phyloP scores from a whole-genome alignment of 2,888 invertebrate species.

The Drosophila histrio region DNA sequence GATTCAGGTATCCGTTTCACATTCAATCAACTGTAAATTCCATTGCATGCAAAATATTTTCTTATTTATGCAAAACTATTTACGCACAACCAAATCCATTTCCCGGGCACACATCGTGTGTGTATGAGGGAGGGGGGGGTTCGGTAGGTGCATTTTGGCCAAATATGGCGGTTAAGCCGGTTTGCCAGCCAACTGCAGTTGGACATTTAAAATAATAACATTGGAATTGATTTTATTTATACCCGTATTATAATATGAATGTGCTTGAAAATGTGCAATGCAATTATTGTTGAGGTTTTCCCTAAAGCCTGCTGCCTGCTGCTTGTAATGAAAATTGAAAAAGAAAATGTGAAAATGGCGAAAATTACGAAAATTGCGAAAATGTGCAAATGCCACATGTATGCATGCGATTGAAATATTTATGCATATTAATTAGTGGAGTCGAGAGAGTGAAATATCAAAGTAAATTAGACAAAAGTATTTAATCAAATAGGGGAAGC shows the following conservation, averaged over 20 bases:
- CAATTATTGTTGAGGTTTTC: conserved; percentile 60
- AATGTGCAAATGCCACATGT: conserved; percentile 4
- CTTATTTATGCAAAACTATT: conserved; percentile 74
- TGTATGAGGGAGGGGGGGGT: not conserved
- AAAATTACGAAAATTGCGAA: not conserved
- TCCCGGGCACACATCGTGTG: not conserved
- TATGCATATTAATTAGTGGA: conserved; percentile 44
- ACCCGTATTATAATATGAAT: conserved; percentile 27
- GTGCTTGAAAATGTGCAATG: conserved; percentile 54
- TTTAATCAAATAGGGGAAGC: conserved; percentile 36
- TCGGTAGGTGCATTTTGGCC: conserved; percentile 13
- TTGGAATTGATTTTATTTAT: conserved; percentile 61
- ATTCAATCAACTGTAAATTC: conserved; percentile 76
- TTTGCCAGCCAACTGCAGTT: conserved; percentile 7
- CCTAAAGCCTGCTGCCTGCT: conserved; percentile 19
- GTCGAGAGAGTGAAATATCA: conserved; percentile 5
- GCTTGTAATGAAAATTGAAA: conserved; percentile 37
- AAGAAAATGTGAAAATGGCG: conserved; percentile 28
- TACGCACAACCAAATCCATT: conserved; percentile 40
- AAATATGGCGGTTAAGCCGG: conserved; percentile 28
- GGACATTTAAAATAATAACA: conserved; percentile 54
- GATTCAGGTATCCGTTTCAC: conserved; percentile 9
- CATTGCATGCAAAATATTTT: conserved; percentile 76
- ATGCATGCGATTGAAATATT: conserved; percentile 21
- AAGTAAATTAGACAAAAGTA: conserved; percentile 42